Evolutionary conservation across 37 sponge, comb jelly and placozoan genomes (phyloP).

Genomic region (Crambe crambe): DNA sequence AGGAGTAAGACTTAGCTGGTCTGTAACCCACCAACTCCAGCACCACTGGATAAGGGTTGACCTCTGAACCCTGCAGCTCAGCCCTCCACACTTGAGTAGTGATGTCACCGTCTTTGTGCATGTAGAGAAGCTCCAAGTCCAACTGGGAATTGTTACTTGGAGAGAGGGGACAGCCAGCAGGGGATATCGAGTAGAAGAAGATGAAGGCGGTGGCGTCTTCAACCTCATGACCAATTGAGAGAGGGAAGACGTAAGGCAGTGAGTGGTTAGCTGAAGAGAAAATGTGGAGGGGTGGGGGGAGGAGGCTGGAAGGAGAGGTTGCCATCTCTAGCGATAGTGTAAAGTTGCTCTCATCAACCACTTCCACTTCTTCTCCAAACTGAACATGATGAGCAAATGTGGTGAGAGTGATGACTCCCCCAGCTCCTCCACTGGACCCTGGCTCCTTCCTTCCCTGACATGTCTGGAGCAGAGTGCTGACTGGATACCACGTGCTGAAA

Average conservation of each 20-base stretch:
- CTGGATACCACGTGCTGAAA: slow-evolving; percentile 11
- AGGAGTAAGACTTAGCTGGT: background rate
- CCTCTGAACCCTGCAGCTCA: background rate
- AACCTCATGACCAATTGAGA: background rate
- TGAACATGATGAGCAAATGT: background rate
- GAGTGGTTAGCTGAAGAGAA: background rate
- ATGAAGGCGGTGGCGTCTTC: background rate
- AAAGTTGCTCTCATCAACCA: background rate
- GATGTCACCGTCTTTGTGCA: background rate
- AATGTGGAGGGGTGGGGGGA: slow-evolving; percentile 3
- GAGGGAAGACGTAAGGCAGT: background rate
- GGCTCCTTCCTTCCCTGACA: background rate
- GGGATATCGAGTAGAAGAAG: background rate
- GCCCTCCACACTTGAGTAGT: background rate
- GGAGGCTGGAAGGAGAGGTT: background rate
- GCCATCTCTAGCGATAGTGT: background rate
- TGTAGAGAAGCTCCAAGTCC: background rate
- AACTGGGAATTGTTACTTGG: background rate
- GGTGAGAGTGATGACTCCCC: background rate
- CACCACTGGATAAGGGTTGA: background rate
- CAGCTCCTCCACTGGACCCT: background rate
- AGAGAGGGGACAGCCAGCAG: background rate
- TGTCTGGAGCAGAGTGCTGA: background rate
- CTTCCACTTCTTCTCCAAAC: background rate
- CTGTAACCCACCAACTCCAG: no score